Percentiles rank a stretch among this genome's conserved stretches.
phyloP scores from a whole-genome alignment of 2,888 invertebrate species.

The Noctua janthe region DNA sequence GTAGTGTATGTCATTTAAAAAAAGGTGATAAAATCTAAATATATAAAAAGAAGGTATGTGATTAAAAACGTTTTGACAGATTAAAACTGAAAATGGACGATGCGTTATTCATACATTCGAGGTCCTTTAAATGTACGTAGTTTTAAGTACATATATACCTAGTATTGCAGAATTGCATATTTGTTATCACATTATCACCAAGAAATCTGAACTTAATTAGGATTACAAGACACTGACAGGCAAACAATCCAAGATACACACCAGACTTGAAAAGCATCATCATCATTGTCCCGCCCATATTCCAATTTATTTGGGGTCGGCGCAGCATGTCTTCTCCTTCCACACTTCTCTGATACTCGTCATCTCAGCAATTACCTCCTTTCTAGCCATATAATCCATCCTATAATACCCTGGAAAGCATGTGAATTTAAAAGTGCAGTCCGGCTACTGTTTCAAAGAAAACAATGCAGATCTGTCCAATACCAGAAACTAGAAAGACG shows the following conservation, averaged over 20 bases:
- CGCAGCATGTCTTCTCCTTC: too few species aligned
- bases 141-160: background rate
- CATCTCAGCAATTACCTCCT: too few species aligned
- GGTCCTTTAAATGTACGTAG: background rate
- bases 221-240: background rate
- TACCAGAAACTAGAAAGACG: background rate
- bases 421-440: background rate
- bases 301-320: too few species aligned
- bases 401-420: background rate
- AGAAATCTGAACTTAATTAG: background rate
- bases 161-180: background rate
- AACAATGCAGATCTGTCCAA: background rate
- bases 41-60: background rate
- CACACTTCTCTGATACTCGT: too few species aligned
- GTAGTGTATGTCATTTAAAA: background rate
- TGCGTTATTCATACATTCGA: too few species aligned
- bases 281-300: too few species aligned
- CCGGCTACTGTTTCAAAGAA: background rate
- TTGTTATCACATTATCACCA: background rate
- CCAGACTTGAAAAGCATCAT: background rate
- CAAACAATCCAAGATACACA: background rate
- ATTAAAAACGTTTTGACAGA: background rate
- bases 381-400: too few species aligned
- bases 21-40: background rate
- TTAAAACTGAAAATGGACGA: too few species aligned